A percentile compares a stretch with the other conserved stretches of the same genome.
phyloP scores from a whole-genome alignment of 1,140 invertebrate genomes.

The Drosophila tsacasi region DNA sequence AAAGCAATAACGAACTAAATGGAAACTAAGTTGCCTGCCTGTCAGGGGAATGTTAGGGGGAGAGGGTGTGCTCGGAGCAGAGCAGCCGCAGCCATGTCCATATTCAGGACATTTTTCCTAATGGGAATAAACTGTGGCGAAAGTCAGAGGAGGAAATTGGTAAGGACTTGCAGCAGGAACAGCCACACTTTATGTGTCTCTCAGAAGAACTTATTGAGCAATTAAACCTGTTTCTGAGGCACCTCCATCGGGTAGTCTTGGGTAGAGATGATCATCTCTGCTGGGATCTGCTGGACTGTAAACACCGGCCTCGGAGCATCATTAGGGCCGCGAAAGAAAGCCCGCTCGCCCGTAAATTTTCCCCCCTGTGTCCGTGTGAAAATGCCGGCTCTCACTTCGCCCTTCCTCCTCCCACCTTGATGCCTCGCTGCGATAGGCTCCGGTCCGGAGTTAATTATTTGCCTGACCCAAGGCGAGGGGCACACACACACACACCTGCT shows the following conservation, averaged over 20 bases:
- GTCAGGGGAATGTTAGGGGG: background rate
- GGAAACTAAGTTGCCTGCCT: constrained; percentile 28
- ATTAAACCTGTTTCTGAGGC: background rate
- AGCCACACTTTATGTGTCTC: background rate
- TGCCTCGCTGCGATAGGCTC: constrained; percentile 20
- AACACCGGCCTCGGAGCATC: background rate
- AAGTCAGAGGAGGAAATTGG: background rate
- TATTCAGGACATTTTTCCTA: constrained; percentile 11
- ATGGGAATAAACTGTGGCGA: constrained; percentile 1
- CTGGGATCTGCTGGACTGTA: background rate
- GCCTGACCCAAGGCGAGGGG: constrained; percentile 38
- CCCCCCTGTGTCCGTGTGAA: constrained; percentile 23
- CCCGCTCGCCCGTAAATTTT: background rate
- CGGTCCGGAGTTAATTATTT: constrained; percentile 63
- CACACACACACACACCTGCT: constrained; percentile 25
- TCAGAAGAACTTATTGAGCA: constrained; percentile 1
- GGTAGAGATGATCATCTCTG: background rate
- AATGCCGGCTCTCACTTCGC: background rate
- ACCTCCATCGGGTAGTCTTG: background rate
- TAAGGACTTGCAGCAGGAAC: background rate
- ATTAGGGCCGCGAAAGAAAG: constrained; percentile 26
- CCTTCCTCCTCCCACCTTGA: background rate
- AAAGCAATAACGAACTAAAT: constrained; percentile 44
- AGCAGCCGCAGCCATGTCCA: constrained; percentile 2
- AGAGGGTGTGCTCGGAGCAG: too few species aligned